Evolutionary conservation across 2,113 vertebrate genomes (phyloP), one percentile per base, ranked within the genome.

Genomic region (Tupaia tana): DNA sequence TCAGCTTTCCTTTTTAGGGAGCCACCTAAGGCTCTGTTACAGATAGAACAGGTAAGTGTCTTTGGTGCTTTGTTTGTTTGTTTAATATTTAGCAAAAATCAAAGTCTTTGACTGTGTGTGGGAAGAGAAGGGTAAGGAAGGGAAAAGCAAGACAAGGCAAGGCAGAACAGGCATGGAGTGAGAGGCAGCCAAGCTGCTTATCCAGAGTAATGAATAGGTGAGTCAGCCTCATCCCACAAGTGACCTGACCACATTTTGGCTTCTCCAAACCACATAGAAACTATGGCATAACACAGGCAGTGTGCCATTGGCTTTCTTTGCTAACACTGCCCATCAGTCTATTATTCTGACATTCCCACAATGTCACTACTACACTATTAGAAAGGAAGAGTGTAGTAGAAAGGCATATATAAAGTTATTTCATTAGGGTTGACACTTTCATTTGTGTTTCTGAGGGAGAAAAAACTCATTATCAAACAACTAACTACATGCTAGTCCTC

Each of bases 381-480:
- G 86, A 97, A 94, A 96, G 92, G n/a, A 93, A 93, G 75, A 89
- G 83, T 69, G 95, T 31, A 78, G 89, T 66, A 94, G 96, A 96
- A 97, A 86, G 8, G 70, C 77, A 90, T 93, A 89, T 84, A 29
- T 90, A 85, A 93, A 87, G 73, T 94, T 82, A 84, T 88, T 97
- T 96, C 86, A 95, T 96, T 97, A 95, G 97, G 97, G 90, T 7
- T 95, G 90, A 97, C 92, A 97, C 54, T 95, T 89, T 96, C 96
- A 97, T 98, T 92, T 87, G 91, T 81, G 43, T 58, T 96, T 97
- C 96, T 88, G 82, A 92, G 29, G 73, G 54, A 73, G 90, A 69
- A 97, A 95, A 93, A 63, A 64, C 82, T 64, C 95, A 25, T 84
- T 97, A 85, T 81, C 89, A 95, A 91, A 89, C 9, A 88, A 90